Evolutionary conservation across 2,797 vertebrate genomes (phyloP), one percentile per base, ranked within the genome.

Genomic region (Lemur catta): DNA sequence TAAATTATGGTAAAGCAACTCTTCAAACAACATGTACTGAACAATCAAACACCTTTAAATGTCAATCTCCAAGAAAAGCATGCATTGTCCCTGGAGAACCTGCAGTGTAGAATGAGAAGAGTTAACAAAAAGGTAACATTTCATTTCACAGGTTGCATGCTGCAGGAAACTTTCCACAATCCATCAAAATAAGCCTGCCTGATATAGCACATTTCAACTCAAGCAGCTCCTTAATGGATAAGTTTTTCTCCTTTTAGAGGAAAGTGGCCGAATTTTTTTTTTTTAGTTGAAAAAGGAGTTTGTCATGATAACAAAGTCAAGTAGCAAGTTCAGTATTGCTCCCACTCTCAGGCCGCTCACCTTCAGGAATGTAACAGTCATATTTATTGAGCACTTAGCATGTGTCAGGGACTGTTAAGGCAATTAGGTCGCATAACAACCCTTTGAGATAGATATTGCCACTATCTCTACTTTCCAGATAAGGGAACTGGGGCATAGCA

Each of bases 31-130:
- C 38, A 59, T 35, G 90, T 72, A 57, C 95, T 93, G 96, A 97
- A 96, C 74, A 95, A 84, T 96, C 95, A 94, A 95, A 97, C 72
- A 89, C 95, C 97, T 97, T 93, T 69, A 95, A 96, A 96, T 97
- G 96, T 95, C 96, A 93, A 0, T 41, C 91, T 30, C 61, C 81
- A 95, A 95, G 89, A 97, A 95, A 97, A 93, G 80, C 57, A 0
- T 50, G 82, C 92, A 90, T 97, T 97, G 92, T 96, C 85, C 79
- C 48, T 33, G 15, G 72, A 91, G 94, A 97, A 84, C 55, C 55
- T 82, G 38, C 0, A 67, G 59, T 59, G 84, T 67, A 63, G 78
- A 93, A 75, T 61, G 26, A 91, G 95, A 93, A 86, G 59, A 89
- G 78, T 92, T 96, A 81, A 82, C 85, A 91, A 50, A 97, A 93